Percentiles rank a stretch among this genome's conserved stretches.
Conservation (phyloP, 2,797 vertebrate species). For the Schizopygopsis malacanthus region DNA sequence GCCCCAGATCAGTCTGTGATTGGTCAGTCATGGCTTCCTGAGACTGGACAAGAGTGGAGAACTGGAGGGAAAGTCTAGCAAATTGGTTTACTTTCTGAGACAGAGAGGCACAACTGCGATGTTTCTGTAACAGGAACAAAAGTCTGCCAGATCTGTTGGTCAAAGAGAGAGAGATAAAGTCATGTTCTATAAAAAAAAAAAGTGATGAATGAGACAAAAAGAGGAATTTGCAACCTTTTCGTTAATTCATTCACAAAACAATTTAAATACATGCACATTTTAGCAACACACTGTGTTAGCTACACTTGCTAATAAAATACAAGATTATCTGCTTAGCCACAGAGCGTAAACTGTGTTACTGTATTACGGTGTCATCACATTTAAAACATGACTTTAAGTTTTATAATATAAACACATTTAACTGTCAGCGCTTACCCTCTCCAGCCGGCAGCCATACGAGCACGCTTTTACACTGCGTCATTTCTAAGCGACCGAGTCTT, state of each 20-base stretch:
- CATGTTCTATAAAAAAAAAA: no score
- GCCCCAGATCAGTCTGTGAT: conserved; percentile 68
- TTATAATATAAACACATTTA: not conserved
- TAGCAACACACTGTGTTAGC: not conserved
- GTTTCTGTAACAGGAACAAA: conserved; percentile 42
- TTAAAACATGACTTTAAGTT: not conserved
- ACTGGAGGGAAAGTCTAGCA: conserved; percentile 19
- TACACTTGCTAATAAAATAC: not conserved
- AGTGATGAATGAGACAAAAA: not conserved
- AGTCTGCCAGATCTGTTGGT: conserved; percentile 53
- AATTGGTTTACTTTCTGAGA: not conserved
- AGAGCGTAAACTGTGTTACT: not conserved
- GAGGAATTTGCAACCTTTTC: not conserved
- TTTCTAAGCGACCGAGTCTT: conserved; percentile 15
- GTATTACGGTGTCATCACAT: not conserved
- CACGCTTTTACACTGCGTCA: not conserved
- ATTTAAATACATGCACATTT: not conserved
- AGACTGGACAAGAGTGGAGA: not conserved
- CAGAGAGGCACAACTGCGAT: conserved; percentile 22
- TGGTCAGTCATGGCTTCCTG: conserved; percentile 64
- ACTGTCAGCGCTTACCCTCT: conserved; percentile 3
- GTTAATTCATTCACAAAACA: not conserved
- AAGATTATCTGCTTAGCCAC: not conserved
- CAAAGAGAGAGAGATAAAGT: not conserved
- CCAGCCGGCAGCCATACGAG: conserved; percentile 22